Base-by-base conservation (phyloP, 2,113 vertebrate species). In the Rana temporaria region DNA sequence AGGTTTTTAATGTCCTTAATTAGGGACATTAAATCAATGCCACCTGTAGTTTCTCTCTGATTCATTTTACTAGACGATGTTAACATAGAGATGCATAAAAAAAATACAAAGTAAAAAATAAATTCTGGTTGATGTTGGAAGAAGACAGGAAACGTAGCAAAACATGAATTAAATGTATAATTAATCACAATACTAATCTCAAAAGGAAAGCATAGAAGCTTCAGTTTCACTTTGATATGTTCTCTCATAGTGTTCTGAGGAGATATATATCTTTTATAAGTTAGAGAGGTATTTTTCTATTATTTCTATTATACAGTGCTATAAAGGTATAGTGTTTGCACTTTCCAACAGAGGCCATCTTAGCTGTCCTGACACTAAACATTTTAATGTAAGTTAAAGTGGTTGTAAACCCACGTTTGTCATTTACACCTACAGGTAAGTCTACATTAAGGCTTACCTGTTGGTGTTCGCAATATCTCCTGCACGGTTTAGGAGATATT, bases 81-180 rank as follows among this genome's bases (percentile, higher is more conserved):
- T n/a, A 60, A 56, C 1, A 15, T 59, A 73, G 9, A 59, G 26
- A 57, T 57, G 53, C 32, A 8, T 60, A 11, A 34, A 73, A 34
- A 73, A 30, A 73, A 73, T 32, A 19, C 17, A 73, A 73, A 16
- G 11, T 34, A 73, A 26, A 6, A n/a, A 26, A 57, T 19, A n/a
- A 74, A 74, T 59, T 74, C 12, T 59, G 34, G 71, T 20, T 74
- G n/a, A 74, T 74, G 32, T 59, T 20, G 55, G 71, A 20, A 56
- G 42, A 56, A 72, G 19, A 34, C 26, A 73, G 55, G 26, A 12
- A 59, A 60, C 12, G 38, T 38, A 60, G 71, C 18, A 74, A 57
- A 60, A 12, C 30, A 22, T 60, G n/a, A 74, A 74, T 60, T 9
- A 14, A 30, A 34, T 74, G 5, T 74, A 20, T 53, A 34, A 74